Base-by-base conservation (phyloP, 2,113 vertebrate genomes). In the Tamias sibiricus region DNA sequence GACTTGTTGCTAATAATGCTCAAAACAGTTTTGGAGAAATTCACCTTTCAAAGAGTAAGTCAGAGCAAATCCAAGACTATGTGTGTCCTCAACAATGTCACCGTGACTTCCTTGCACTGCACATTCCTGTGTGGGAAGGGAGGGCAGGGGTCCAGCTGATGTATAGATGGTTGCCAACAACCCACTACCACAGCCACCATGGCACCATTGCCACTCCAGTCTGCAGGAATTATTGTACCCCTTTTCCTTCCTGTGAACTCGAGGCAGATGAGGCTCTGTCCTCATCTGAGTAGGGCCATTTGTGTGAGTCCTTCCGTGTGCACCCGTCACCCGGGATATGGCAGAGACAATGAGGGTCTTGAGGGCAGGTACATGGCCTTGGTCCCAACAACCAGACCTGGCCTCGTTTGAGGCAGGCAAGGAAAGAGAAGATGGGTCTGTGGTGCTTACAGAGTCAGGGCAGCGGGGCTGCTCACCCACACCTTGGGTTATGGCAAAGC, bases 161-260 rank as follows among this genome's bases (percentile, higher is more conserved):
- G 0, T 3, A 30, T 0, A 77, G 72, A 71, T 4, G 12, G 9
- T 17, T 6, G 8, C 16, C 11, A 47, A 35, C 30, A 40, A 30
- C 22, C 69, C 14, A 32, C 72, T 19, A 9, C n/a, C 32, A 5
- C 40, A 7, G 69, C 57, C 44, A 47, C 40, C 16, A n/a, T 59
- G 52, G 64, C 32, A 79, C 40, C 22, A 47, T 17, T 0, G 1
- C 40, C 66, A 35, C 49, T 49, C 49, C 35, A 12, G 47, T 22
- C 30, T 47, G 1, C 1, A 2, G 0, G 76, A 71, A 24, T 28
- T 6, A 52, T 2, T 2, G 3, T 13, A 17, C 6, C 5, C 42
- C 49, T 54, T 4, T 14, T 1, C 35, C 16, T 66, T 54, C 90
- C 75, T 8, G 7, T 7, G 66, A 19, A 62, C 35, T 9, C 1